These are phyloP conservation scores for Wiebesia pumilae DNA, from an alignment of 1,140 invertebrate genomes.

Conservation along the genomic window DNA sequence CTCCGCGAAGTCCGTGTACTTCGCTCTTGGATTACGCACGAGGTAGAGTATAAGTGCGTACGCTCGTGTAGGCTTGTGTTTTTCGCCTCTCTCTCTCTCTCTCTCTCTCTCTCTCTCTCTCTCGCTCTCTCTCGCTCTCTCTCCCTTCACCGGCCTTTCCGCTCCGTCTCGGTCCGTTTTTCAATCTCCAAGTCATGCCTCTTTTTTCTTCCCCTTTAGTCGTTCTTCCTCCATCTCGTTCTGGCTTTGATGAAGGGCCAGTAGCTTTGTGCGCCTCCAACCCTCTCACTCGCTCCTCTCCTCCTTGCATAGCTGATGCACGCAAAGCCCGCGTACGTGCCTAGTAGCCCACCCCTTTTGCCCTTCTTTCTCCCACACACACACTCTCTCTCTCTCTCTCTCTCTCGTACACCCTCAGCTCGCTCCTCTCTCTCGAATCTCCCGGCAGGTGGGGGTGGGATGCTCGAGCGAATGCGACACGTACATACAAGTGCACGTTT, in stretches of 20 bases:
- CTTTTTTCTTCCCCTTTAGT: slow-evolving; percentile 20
- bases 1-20: slow-evolving; percentile 49
- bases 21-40: slow-evolving; percentile 64
- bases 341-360: slow-evolving; percentile 66
- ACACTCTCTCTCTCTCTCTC: slow-evolving; percentile 26
- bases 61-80: not conserved
- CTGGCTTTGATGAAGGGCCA: slow-evolving; percentile 30
- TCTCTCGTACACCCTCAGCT: not conserved
- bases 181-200: slow-evolving; percentile 40
- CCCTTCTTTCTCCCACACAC: slow-evolving; percentile 29
- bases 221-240: slow-evolving; percentile 29
- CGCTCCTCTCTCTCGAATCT: not conserved
- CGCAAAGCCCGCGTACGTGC: slow-evolving; percentile 60
- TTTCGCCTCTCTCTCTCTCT: not conserved
- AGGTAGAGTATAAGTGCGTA: slow-evolving; percentile 56
- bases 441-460: slow-evolving; percentile 62
- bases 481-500: slow-evolving; percentile 70
- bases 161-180: slow-evolving; percentile 17
- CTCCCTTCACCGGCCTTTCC: not conserved
- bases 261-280: not conserved
- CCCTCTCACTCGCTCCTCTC: not conserved
- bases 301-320: slow-evolving; percentile 53
- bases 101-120: not conserved
- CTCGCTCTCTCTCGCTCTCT: not conserved
- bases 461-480: slow-evolving; percentile 69